Evolutionary conservation across 2,113 vertebrate genomes (phyloP).

Genomic region (Pseudonaja textilis): DNA sequence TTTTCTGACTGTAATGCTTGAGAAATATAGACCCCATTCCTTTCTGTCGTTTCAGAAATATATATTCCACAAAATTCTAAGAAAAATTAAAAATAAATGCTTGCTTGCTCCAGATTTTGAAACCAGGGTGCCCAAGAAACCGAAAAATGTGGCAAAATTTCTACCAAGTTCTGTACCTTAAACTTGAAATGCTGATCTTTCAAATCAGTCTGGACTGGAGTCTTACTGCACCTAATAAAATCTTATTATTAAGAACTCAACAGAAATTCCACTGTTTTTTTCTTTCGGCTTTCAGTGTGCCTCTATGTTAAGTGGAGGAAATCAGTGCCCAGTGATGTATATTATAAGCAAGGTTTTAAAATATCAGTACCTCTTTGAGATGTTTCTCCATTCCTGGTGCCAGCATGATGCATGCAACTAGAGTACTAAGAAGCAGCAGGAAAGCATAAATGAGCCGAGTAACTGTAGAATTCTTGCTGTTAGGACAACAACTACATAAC

Average conservation of each 20-base stretch:
- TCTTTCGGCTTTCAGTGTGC: not conserved
- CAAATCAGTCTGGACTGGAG: not conserved
- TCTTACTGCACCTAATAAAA: not conserved
- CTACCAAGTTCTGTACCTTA: not conserved
- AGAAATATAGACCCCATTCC: not conserved
- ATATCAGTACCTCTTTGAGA: constrained; percentile 78
- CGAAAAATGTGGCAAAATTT: not conserved
- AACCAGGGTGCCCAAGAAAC: not conserved
- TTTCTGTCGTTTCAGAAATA: not conserved
- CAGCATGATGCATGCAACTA: constrained; percentile 84
- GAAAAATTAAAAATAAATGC: not conserved
- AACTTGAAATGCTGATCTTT: not conserved
- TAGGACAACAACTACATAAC: constrained; percentile 84
- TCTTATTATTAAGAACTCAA: not conserved
- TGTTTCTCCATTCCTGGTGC: constrained; percentile 78
- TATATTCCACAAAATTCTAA: not conserved
- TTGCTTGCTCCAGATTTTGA: not conserved
- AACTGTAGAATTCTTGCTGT: constrained; percentile 82
- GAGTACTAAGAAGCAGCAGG: constrained; percentile 83
- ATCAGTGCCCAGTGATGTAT: not conserved
- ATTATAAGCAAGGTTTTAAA: not conserved
- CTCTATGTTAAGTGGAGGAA: not conserved
- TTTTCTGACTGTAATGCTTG: not conserved
- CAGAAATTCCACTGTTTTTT: not conserved
- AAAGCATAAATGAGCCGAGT: constrained; percentile 87